Evolutionary conservation across 30 jellyfish, hydroid and myxozoan genomes (phyloP).

Genomic region (Nemopilema nomurai): DNA sequence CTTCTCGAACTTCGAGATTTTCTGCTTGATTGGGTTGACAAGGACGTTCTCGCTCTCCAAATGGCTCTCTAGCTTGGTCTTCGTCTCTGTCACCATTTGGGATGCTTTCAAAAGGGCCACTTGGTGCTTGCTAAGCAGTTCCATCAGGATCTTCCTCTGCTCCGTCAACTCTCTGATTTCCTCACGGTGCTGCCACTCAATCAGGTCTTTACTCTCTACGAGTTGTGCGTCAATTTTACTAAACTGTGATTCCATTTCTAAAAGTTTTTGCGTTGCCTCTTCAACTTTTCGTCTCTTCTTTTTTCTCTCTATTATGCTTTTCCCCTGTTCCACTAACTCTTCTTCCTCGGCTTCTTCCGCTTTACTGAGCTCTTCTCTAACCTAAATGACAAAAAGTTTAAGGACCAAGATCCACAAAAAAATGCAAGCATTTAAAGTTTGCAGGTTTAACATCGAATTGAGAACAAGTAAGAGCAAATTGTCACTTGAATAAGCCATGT

Average conservation of each 20-base stretch:
- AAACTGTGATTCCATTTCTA: slow-evolving; percentile 82
- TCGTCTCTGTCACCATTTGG: slow-evolving; percentile 91
- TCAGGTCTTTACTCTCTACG: slow-evolving; percentile 65
- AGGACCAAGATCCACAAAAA: not conserved
- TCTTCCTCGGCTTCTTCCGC: slow-evolving; percentile 95
- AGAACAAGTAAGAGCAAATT: not conserved
- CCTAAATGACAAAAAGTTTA: slow-evolving; percentile 10
- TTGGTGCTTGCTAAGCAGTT: slow-evolving; percentile 88
- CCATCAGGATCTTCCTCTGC: slow-evolving; percentile 80
- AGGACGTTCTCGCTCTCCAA: slow-evolving; percentile 69
- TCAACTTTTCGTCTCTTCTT: slow-evolving; percentile 93
- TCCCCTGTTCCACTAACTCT: slow-evolving; percentile 79
- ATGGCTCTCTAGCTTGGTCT: slow-evolving; percentile 88
- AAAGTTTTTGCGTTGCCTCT: slow-evolving; percentile 89
- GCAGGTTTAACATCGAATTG: not conserved
- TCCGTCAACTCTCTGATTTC: slow-evolving; percentile 76
- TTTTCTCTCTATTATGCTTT: slow-evolving; percentile 74
- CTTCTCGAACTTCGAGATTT: slow-evolving; percentile 57
- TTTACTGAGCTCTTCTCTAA: slow-evolving; percentile 44
- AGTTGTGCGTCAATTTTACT: slow-evolving; percentile 43
- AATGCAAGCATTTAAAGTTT: not conserved
- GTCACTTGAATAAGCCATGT: not conserved
- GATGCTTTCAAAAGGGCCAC: slow-evolving; percentile 94
- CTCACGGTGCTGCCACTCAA: slow-evolving; percentile 90
- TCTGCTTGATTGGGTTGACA: slow-evolving; percentile 75